phyloP scores from a whole-genome alignment of 2,888 invertebrate genomes.

The Rotaria magnacalcarata region DNA sequence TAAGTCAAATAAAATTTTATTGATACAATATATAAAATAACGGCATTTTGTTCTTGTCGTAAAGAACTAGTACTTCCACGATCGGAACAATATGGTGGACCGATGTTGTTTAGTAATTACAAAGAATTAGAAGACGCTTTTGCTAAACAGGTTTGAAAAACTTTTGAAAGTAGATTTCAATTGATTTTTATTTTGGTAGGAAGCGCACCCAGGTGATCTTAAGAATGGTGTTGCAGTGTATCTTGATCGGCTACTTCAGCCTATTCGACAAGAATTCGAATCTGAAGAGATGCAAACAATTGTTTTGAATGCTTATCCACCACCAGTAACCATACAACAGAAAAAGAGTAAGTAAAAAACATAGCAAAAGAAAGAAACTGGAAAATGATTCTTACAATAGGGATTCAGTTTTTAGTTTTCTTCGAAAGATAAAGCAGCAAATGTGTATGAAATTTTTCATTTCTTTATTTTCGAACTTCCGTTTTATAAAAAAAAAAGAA shows the following conservation, averaged over 20 bases:
- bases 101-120: conserved; percentile 34
- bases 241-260: conserved; percentile 39
- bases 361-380: too few species aligned
- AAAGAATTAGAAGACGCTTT: conserved; percentile 39
- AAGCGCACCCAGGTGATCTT: conserved; percentile 43
- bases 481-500: too few species aligned
- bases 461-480: too few species aligned
- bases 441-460: too few species aligned
- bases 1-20: background rate
- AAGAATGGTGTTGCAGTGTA: conserved; percentile 32
- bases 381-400: too few species aligned
- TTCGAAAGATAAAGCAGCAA: too few species aligned
- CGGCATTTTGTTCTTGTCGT: background rate
- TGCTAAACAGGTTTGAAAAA: conserved; percentile 3
- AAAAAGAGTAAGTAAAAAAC: background rate
- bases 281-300: conserved; percentile 40
- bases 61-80: conserved; percentile 36
- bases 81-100: conserved; percentile 41
- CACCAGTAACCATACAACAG: background rate
- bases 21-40: background rate
- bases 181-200: background rate
- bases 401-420: too few species aligned
- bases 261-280: conserved; percentile 46
- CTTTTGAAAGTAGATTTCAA: background rate
- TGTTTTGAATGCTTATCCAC: conserved; percentile 40